Percentiles rank a stretch among this genome's conserved stretches.
Conservation (phyloP, 2,888 invertebrate species). For the Hirtodrosophila duncani region DNA sequence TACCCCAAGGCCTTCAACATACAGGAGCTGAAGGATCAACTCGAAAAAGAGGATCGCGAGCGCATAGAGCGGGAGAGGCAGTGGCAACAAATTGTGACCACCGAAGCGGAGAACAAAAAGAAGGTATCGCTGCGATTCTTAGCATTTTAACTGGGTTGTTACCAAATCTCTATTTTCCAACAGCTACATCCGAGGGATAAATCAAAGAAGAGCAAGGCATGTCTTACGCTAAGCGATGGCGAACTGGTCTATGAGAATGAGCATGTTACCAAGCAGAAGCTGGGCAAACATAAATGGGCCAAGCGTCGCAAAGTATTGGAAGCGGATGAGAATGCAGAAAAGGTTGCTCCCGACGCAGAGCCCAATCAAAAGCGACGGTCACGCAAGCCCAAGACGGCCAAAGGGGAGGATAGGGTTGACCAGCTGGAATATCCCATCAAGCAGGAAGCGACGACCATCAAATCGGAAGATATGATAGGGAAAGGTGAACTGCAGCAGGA, state of each 20-base stretch:
- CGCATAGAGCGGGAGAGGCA: constrained; percentile 53
- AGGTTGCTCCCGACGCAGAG: neutral
- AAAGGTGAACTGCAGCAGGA: constrained; percentile 46
- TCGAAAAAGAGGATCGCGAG: constrained; percentile 78
- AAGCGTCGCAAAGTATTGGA: constrained; percentile 26
- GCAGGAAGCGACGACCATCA: constrained; percentile 31
- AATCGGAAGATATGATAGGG: constrained; percentile 35
- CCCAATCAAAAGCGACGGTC: constrained; percentile 24
- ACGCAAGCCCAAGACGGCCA: too few species aligned
- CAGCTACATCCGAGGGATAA: constrained; percentile 33
- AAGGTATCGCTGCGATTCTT: too few species aligned
- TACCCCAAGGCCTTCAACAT: constrained; percentile 85
- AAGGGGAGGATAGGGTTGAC: too few species aligned
- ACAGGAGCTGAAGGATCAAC: constrained; percentile 81
- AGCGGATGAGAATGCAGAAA: constrained; percentile 9
- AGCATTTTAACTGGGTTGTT: too few species aligned
- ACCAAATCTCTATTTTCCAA: neutral
- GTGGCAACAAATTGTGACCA: constrained; percentile 59
- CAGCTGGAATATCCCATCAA: too few species aligned
- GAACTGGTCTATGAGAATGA: constrained; percentile 74
- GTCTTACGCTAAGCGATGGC: constrained; percentile 54
- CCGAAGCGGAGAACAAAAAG: constrained; percentile 49
- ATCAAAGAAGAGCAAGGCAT: constrained; percentile 46
- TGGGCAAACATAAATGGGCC: constrained; percentile 48
- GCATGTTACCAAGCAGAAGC: constrained; percentile 53